These are phyloP conservation scores for Crocodylus rhombifer DNA, from an alignment of 2,797 vertebrate species.

Conservation along the genomic window DNA sequence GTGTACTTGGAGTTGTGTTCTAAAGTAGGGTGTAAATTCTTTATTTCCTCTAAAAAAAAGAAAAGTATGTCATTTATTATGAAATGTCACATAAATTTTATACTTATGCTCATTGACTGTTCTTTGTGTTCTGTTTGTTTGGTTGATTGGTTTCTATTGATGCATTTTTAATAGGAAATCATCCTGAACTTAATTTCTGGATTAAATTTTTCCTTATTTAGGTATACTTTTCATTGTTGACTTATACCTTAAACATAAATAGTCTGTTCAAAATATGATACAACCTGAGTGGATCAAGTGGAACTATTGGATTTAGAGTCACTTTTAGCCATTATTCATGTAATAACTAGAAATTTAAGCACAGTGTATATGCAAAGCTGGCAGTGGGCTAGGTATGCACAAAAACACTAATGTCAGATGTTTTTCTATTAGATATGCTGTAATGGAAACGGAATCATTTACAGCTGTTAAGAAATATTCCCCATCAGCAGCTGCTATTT, in stretches of 20 bases:
- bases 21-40: neutral
- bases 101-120: neutral
- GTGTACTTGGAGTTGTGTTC: too few species aligned
- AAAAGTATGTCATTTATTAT: neutral
- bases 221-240: neutral
- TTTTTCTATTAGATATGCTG: neutral
- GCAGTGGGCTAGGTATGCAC: neutral
- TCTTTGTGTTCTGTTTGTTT: neutral
- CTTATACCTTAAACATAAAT: neutral
- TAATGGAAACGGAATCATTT: neutral
- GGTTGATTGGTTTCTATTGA: neutral
- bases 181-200: neutral
- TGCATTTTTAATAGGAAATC: neutral
- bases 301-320: neutral
- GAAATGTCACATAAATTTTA: neutral
- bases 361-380: neutral
- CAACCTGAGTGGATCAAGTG: neutral
- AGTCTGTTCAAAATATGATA: neutral
- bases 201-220: neutral
- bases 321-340: neutral
- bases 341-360: neutral
- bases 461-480: neutral
- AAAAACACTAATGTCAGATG: fast-evolving
- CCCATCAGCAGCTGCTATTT: neutral
- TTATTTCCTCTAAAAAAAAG: neutral